Base-by-base conservation (phyloP, 2,797 vertebrate species). In the Enteromius mattozi region DNA sequence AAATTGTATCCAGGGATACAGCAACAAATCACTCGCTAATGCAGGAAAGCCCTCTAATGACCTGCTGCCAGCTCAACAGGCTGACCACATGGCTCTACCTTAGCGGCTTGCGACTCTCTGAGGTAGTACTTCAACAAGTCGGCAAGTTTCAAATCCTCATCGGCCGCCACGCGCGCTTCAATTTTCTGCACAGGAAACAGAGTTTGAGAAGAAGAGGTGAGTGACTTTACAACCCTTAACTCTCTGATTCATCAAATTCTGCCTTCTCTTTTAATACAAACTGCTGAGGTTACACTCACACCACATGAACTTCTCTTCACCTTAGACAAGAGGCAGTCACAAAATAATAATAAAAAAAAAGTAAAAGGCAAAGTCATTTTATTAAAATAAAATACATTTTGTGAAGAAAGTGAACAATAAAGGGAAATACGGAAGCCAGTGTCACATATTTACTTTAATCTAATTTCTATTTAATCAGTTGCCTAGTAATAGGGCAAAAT, bases 41-140 rank as follows among this genome's bases (percentile, higher is more conserved):
- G 35, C 2, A 42, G 5, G 10, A 81, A 59, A 12, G 35, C n/a
- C 47, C 30, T 78, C 6, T 37, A 78, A 56, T 51, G 59, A 21
- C 35, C 56, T 42, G 51, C 45, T 24, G 42, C 75, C 47, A 47
- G 40, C 76, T 47, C 27, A 13, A 74, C 71, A 78, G 56, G 30
- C 71, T 71, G 78, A 69, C 8, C 59, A 30, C 59, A 72, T 27
- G 37, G 3, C 27, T 75, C 59, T 74, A 98, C 98, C 97, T 99
- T 99, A 84, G 98, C 98, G 89, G 98, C 98, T 94, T 99, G 98
- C 0, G 98, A 99, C 94, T 99, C 98, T 87, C 97, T 95, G 94
- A 99, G 95, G 89, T 99, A 99, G 37, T 99, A 99, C 91, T 99
- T 99, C 87, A 99, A 93, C 92, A 99, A 95, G 90, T 99, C 98